Evolutionary conservation across 2,113 vertebrate genomes (phyloP), one percentile per base, ranked within the genome.

Genomic region (Sorex araneus): DNA sequence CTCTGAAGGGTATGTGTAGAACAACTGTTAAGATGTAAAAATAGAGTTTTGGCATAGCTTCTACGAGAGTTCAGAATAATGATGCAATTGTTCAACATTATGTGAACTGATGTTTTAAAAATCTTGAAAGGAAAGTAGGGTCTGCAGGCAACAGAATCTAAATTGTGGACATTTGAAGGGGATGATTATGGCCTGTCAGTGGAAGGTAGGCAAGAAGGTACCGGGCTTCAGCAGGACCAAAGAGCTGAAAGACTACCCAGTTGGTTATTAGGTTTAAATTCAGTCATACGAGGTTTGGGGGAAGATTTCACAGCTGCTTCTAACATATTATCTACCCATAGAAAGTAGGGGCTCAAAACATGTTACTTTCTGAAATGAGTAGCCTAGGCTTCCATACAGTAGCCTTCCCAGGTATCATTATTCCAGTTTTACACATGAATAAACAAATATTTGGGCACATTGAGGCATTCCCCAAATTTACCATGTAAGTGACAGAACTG

Each of bases 301-400:
- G 78, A 91, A 50, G 23, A 66, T 92, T 90, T 88, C 47, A 40
- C 91, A 30, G 80, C 90, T 43, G 3, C 32, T 78, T 92, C 69
- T 30, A 85, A 54, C 13, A 70, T 73, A 47, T 78, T 30, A 27
- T 4, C n/a, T 54, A 71, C 40, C 67, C 80, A 23, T 4, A 63
- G 57, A 32, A 57, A 82, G 76, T 2, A 66, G 27, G 11, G 8
- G 3, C 15, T 54, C 16, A 69, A 87, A 63, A 90, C 43, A 85
- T 76, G 11, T 54, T 40, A 21, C 28, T 40, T 2, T 82, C 23
- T 69, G 50, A 87, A 69, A 28, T 34, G 27, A 43, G 40, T 89
- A 30, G 40, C 8, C 8, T n/a, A 74, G 66, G 27, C n/a, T 69
- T 90, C 6, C 57, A 4, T 10, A 6, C 30, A 47, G 13, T 54